phyloP scores from a whole-genome alignment of 2,113 vertebrate genomes.

The Pseudolaguvia tuberculata region DNA sequence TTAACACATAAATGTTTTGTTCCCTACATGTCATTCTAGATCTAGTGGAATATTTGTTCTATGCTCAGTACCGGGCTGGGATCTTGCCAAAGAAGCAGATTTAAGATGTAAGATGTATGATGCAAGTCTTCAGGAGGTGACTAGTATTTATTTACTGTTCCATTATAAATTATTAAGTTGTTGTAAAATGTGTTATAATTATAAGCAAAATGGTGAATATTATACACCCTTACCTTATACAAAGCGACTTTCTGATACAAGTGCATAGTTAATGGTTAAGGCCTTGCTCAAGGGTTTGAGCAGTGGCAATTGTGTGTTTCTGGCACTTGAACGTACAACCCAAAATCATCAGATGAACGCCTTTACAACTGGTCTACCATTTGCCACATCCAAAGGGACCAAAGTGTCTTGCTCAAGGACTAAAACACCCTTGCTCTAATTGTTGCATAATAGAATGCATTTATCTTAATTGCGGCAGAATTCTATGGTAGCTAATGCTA shows the following conservation, averaged over 20 bases:
- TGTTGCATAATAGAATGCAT: not conserved
- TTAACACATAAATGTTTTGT: not conserved
- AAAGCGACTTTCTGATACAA: too few relatives aligned
- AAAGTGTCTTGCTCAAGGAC: not conserved
- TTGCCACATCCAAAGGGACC: too few relatives aligned
- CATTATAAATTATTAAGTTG: not conserved
- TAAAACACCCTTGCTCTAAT: not conserved
- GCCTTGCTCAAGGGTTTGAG: too few relatives aligned
- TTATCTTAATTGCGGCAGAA: not conserved
- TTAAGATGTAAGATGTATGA: too few relatives aligned
- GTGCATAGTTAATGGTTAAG: too few relatives aligned
- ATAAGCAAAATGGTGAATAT: not conserved
- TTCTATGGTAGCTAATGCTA: not conserved
- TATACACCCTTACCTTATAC: not conserved
- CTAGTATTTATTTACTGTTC: not conserved
- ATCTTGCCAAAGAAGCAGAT: not conserved
- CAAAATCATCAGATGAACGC: too few relatives aligned
- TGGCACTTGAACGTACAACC: too few relatives aligned
- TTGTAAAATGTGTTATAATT: not conserved
- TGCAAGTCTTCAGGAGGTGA: not conserved
- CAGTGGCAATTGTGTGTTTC: too few relatives aligned
- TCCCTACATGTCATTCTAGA: not conserved
- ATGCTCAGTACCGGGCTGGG: not conserved
- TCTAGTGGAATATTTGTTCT: not conserved
- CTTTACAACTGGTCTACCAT: too few relatives aligned